Base-by-base conservation (phyloP, 2,888 invertebrate genomes). In the Cantharis rufa region DNA sequence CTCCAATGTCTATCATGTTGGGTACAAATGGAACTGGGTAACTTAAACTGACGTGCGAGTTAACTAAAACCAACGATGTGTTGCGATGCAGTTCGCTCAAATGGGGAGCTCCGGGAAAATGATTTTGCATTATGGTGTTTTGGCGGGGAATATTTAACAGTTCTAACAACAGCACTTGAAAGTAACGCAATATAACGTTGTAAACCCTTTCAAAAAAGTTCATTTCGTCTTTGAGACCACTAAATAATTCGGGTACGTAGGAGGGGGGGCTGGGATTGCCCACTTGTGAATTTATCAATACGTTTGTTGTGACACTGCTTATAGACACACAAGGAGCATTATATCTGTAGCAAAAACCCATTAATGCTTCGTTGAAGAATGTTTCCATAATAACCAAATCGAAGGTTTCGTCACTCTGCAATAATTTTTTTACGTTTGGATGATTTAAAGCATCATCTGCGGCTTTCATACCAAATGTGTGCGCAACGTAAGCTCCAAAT, bases 361-460 rank as follows among this genome's bases (percentile, higher is more conserved):
- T 70, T 9, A 83, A 61, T 1, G 83, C 84, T 74, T 86, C 86
- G 48, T 84, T 84, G 9, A 82, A 32, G 71, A 85, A 85, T 64
- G 82, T 81, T 74, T 86, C 86, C 48, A 83, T 48, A n/a, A 86
- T 78, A 11, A 86, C 79, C 4, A 86, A 61, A 76, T 86, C 86
- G 61, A 86, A 85, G 15, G 80, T 75, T 75, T 83, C 80, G 11
- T 82, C 76, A 4, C 84, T 83, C 5, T 82, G 78, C 15, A 85
- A 18, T 2, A 86, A 78, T n/a, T 84, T 72, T 74, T 84, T 82
- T 1, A 86, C 82, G n/a, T 81, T 80, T 70, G 75, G 64, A 15
- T 82, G 77, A 13, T 78, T 77, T 1, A 85, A 70, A 1, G 81
- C 62, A 9, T 62, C 11, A 71, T 81, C 81, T 9, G 80, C 76